phyloP scores from a whole-genome alignment of 1,140 invertebrate genomes.

The Drosophila ironensis region DNA sequence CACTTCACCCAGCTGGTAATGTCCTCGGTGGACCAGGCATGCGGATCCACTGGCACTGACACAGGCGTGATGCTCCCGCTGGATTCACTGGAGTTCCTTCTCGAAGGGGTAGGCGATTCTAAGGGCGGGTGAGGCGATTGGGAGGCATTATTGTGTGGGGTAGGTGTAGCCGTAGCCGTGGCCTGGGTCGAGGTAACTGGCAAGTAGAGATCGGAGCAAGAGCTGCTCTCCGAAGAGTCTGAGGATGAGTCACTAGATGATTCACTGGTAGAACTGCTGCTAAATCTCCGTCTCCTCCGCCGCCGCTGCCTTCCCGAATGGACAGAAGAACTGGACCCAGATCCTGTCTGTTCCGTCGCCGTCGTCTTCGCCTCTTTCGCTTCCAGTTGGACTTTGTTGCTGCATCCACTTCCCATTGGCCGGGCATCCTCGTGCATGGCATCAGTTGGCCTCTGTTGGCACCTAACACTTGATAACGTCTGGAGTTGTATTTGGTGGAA shows the following conservation, averaged over 20 bases:
- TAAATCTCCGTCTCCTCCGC: conserved; percentile 26
- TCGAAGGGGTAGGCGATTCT: conserved; percentile 15
- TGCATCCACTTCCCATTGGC: conserved; percentile 28
- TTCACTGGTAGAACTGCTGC: conserved; percentile 43
- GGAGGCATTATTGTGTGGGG: not conserved
- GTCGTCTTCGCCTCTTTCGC: conserved; percentile 21
- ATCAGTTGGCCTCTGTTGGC: conserved; percentile 33
- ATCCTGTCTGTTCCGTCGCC: too few species aligned
- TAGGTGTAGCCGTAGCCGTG: not conserved
- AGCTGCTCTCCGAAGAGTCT: conserved; percentile 5
- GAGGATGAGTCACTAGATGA: conserved; percentile 24
- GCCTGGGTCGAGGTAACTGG: not conserved
- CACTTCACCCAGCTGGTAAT: conserved; percentile 86
- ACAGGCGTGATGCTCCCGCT: conserved; percentile 40
- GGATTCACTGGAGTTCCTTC: conserved; percentile 18
- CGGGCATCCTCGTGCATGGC: conserved; percentile 76
- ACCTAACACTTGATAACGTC: conserved; percentile 17
- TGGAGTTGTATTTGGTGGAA: conserved; percentile 5
- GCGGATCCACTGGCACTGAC: conserved; percentile 84
- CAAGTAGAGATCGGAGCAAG: conserved; percentile 4
- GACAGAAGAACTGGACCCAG: too few species aligned
- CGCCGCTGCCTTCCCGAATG: conserved; percentile 11
- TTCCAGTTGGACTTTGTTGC: conserved; percentile 48
- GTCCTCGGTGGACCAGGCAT: conserved; percentile 85
- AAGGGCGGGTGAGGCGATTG: not conserved